These are phyloP conservation scores for Paratilapia polleni DNA, from an alignment of 2,113 vertebrate genomes.

Conservation along the genomic window DNA sequence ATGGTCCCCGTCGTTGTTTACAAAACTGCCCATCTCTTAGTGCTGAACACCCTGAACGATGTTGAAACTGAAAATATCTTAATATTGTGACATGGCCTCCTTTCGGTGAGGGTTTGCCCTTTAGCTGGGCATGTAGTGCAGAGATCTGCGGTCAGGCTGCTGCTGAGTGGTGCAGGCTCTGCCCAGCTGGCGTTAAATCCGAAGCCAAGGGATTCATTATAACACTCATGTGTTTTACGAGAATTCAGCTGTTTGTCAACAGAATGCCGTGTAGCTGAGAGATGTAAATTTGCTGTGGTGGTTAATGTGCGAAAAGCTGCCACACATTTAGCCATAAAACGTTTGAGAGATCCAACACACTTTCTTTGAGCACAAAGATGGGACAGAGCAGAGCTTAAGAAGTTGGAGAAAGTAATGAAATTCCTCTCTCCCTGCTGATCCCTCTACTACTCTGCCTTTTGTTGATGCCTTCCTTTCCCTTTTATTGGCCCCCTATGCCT, in stretches of 20 bases:
- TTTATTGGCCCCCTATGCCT: constrained; percentile 35
- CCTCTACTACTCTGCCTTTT: constrained; percentile 34
- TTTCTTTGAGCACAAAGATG: constrained; percentile 17
- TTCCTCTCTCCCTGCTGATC: constrained; percentile 61
- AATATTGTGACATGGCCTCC: constrained; percentile 19
- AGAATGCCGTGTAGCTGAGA: constrained; percentile 43
- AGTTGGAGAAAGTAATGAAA: constrained; percentile 64
- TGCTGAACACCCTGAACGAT: background rate
- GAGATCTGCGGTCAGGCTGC: constrained; percentile 34
- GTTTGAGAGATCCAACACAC: background rate
- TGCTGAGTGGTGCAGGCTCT: constrained; percentile 29
- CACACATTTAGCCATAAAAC: background rate
- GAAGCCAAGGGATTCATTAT: constrained; percentile 54
- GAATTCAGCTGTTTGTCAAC: constrained; percentile 58
- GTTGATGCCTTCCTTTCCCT: constrained; percentile 34
- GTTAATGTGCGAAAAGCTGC: constrained; percentile 43
- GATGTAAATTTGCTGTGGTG: constrained; percentile 39
- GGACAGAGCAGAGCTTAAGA: constrained; percentile 47
- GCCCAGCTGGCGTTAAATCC: constrained; percentile 34
- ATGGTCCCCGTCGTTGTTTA: constrained; percentile 11
- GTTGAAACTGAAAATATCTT: constrained; percentile 7
- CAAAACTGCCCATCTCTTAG: background rate
- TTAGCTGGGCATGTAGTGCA: background rate
- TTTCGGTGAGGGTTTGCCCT: constrained; percentile 4
- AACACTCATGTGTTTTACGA: constrained; percentile 42